phyloP scores from a whole-genome alignment of 1,140 invertebrate genomes.

The Trichonephila inaurata region DNA sequence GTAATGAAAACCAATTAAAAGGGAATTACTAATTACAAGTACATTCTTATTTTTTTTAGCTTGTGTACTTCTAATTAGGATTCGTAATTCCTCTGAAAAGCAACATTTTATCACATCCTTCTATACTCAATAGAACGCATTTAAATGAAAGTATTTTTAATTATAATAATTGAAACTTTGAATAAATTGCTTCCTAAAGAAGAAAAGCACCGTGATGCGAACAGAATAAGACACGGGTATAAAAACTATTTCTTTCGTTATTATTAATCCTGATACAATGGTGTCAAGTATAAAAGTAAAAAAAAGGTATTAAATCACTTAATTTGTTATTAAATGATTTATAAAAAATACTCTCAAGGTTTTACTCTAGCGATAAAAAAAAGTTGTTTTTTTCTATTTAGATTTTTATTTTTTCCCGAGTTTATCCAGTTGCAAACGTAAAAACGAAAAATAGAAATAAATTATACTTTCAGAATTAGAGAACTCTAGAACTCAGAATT shows the following conservation, averaged over 20 bases:
- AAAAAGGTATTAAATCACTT: neutral
- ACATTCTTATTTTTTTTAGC: neutral
- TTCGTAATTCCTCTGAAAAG: neutral
- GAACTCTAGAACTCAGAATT: too few species aligned
- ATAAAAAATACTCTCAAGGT: neutral
- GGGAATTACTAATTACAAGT: neutral
- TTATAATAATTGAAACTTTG: neutral
- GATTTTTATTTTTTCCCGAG: too few species aligned
- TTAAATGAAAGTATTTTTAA: conserved; percentile 3
- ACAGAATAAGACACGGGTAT: neutral
- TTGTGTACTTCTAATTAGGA: neutral
- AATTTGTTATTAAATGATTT: neutral
- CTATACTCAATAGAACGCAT: neutral
- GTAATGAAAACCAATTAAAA: neutral
- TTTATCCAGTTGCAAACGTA: too few species aligned
- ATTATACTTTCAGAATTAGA: too few species aligned
- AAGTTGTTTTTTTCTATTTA: too few species aligned
- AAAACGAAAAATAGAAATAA: too few species aligned
- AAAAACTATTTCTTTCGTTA: neutral
- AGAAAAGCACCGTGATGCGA: neutral
- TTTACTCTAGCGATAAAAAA: too few species aligned
- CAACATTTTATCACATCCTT: neutral
- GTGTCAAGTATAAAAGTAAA: neutral
- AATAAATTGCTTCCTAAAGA: neutral
- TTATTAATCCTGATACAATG: neutral